phyloP scores from a whole-genome alignment of 2,797 vertebrate species.

The Heteromormyrus szaboi region DNA sequence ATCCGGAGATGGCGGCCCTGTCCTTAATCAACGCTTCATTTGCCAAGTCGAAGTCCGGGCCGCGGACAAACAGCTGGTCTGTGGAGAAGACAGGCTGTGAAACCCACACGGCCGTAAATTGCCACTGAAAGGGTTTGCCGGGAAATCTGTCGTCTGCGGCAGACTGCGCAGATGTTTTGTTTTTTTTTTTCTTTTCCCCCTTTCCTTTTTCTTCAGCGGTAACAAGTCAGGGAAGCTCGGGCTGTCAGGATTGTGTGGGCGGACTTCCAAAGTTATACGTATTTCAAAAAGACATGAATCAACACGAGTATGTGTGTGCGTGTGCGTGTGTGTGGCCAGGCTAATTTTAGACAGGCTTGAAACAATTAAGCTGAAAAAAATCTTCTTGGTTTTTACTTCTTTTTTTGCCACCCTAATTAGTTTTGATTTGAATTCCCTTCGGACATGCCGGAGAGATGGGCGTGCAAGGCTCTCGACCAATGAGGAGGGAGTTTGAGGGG shows the following conservation, averaged over 20 bases:
- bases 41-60: not conserved
- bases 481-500: conserved; percentile 1
- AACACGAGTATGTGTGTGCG: conserved; percentile 39
- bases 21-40: conserved; percentile 6
- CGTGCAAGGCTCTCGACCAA: not conserved
- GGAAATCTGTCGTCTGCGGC: conserved; percentile 44
- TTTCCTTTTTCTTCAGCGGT: conserved; percentile 33
- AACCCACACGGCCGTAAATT: conserved; percentile 36
- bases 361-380: conserved; percentile 30
- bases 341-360: conserved; percentile 44
- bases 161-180: conserved; percentile 38
- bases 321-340: conserved; percentile 24
- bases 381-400: conserved; percentile 1
- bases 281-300: conserved; percentile 50
- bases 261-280: conserved; percentile 50
- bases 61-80: conserved; percentile 36
- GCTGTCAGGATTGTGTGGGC: conserved; percentile 41
- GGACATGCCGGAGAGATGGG: not conserved
- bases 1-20: not conserved
- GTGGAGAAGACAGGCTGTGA: conserved; percentile 38
- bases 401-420: not conserved
- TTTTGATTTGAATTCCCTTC: not conserved
- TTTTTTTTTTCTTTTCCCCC: not conserved
- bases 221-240: conserved; percentile 37
- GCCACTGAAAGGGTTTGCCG: conserved; percentile 35